Evolutionary conservation across 2,797 vertebrate species (phyloP).

Genomic region (Poeciliopsis paucimaculata): DNA sequence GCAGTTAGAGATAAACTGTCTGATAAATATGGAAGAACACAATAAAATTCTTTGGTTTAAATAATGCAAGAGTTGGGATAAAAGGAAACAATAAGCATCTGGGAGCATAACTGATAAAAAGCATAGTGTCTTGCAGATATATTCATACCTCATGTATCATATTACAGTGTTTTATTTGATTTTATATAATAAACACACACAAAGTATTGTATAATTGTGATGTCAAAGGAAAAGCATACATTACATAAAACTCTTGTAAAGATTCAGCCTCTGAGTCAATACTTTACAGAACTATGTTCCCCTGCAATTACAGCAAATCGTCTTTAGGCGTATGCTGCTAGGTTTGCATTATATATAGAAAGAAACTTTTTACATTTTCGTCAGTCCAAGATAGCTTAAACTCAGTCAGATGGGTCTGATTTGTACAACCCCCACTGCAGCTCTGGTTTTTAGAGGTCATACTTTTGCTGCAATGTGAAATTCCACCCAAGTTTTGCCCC

Average conservation of each 20-base stretch:
- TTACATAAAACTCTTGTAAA: not conserved
- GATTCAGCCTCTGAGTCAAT: not conserved
- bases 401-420: not conserved
- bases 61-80: constrained; percentile 17
- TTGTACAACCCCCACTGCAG: not conserved
- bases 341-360: not conserved
- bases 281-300: not conserved
- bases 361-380: not conserved
- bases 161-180: not conserved
- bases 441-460: not conserved
- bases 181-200: not conserved
- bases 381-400: not conserved
- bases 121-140: not conserved
- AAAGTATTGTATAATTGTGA: not conserved
- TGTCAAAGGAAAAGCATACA: not conserved
- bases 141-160: not conserved
- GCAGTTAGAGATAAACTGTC: constrained; percentile 46
- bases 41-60: constrained; percentile 46
- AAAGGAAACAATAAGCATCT: constrained; percentile 25
- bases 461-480: not conserved
- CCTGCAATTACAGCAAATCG: not conserved
- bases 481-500: not conserved
- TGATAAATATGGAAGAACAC: constrained; percentile 35
- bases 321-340: not conserved
- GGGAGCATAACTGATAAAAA: constrained; percentile 7